Base-by-base conservation (phyloP, 2,888 invertebrate genomes). In the Eristalis arbustorum region DNA sequence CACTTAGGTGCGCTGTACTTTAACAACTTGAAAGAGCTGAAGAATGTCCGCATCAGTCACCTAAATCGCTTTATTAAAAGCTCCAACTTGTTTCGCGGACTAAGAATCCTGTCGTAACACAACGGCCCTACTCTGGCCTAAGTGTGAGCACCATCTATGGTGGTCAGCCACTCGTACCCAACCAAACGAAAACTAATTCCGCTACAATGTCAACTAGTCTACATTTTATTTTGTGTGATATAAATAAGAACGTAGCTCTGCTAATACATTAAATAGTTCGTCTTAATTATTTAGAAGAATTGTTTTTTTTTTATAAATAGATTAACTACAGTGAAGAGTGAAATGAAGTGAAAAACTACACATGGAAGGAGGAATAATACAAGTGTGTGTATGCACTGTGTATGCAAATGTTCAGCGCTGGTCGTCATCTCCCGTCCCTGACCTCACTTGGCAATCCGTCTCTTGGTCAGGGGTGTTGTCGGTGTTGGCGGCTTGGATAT, bases 401-500 rank as follows among this genome's bases (percentile, higher is more conserved):
- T 42, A 18, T 22, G 34, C 25, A 13, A 63, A 63, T 34, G 56
- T 34, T 37, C 25, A 25, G 31, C 49, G 11, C 59, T 34, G 1
- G 18, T 25, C 25, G 23, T n/a, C 42, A 23, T 63, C 13, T 61
- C 23, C 8, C 18, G 28, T 25, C 13, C n/a, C 40, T 28, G 23
- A 28, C 31, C 42, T 88, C 72, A 88, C 77, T 89, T 89, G 14
- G 84, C 85, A 25, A 80, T 8, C 63, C 82, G 82, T 68, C 92
- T 91, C 89, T 90, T 92, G 77, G 92, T 90, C 59, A 89, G 82
- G 25, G 92, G 92, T 69, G 92, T 92, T 64, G 91, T 91, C 62
- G 92, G 92, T 63, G 91, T 91, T 6, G 92, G 92, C 71, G 92
- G 92, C 88, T 92, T 92, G 64, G 91, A 89, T 82, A 91, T 91